Base-by-base conservation (phyloP, 2,797 vertebrate genomes). In the Aeoliscus strigatus region DNA sequence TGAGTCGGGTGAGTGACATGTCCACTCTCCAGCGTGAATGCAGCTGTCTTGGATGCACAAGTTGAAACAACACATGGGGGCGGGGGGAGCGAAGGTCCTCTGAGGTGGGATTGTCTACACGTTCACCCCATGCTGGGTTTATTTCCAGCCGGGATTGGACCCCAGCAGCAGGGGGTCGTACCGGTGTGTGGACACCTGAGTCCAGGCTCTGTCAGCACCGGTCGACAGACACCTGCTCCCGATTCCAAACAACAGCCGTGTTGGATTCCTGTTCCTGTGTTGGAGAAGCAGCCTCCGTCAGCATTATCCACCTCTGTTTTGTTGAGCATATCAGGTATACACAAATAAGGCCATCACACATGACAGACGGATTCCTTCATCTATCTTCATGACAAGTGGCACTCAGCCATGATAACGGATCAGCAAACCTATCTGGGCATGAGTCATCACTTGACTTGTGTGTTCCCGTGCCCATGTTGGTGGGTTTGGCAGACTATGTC, bases 1-100 rank as follows among this genome's bases (percentile, higher is more conserved):
- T n/a, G n/a, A n/a, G n/a, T n/a, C n/a, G n/a, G n/a, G n/a, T n/a
- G n/a, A n/a, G n/a, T n/a, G n/a, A n/a, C n/a, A n/a, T n/a, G n/a
- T n/a, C n/a, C n/a, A n/a, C n/a, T n/a, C n/a, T n/a, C n/a, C n/a
- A n/a, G n/a, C n/a, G n/a, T n/a, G n/a, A n/a, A n/a, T n/a, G 57
- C 80, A 81, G 75, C 75, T 76, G 77, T 66, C 55, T 37, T 16
- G 26, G 42, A 70, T 27, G 14, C 63, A 65, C 38, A 44, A 66
- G 46, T 70, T 68, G 55, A 50, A 46, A 51, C 41, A 69, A 71
- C 60, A 58, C 2, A 37, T 30, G 17, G 3, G 12, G 29, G 16
- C n/a, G n/a, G n/a, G n/a, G n/a, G n/a, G n/a, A n/a, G n/a, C n/a
- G n/a, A n/a, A n/a, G 14, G 34, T 12, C 46, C 52, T 51, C 44